These are phyloP conservation scores for Litoditis marina DNA, from an alignment of 2,888 invertebrate genomes.

Conservation along the genomic window DNA sequence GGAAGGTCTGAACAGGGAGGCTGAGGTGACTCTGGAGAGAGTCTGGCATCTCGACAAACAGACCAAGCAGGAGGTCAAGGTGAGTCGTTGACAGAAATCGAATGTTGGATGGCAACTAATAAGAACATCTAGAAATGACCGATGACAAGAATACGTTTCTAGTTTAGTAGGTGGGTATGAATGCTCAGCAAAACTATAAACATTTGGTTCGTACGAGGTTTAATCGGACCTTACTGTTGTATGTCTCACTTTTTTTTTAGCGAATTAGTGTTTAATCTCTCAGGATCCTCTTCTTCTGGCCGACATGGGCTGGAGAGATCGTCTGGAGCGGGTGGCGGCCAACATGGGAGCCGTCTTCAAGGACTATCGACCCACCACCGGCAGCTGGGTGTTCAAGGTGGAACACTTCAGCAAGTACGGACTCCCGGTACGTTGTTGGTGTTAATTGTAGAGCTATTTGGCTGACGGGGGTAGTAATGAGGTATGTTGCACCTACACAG, in stretches of 20 bases:
- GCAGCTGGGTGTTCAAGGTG: slow-evolving; percentile 86
- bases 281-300: slow-evolving; percentile 72
- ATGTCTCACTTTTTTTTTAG: not conserved
- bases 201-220: no score
- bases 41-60: slow-evolving; percentile 90
- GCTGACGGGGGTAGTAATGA: not conserved
- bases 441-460: no score
- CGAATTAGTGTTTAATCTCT: not conserved
- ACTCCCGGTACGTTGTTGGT: slow-evolving; percentile 56
- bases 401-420: slow-evolving; percentile 66
- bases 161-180: no score
- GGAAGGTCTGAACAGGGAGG: slow-evolving; percentile 77
- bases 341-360: slow-evolving; percentile 83
- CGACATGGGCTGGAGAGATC: slow-evolving; percentile 80
- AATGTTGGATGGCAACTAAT: no score
- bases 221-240: no score
- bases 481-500: no score
- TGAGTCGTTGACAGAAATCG: slow-evolving; percentile 40
- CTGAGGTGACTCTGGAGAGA: slow-evolving; percentile 76
- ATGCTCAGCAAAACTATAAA: no score
- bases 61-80: slow-evolving; percentile 76
- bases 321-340: slow-evolving; percentile 78
- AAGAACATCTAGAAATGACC: no score
- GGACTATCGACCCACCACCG: slow-evolving; percentile 89
- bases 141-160: no score